Evolutionary conservation across 1,140 invertebrate genomes (phyloP).

Genomic region (Macrobrachium rosenbergii): DNA sequence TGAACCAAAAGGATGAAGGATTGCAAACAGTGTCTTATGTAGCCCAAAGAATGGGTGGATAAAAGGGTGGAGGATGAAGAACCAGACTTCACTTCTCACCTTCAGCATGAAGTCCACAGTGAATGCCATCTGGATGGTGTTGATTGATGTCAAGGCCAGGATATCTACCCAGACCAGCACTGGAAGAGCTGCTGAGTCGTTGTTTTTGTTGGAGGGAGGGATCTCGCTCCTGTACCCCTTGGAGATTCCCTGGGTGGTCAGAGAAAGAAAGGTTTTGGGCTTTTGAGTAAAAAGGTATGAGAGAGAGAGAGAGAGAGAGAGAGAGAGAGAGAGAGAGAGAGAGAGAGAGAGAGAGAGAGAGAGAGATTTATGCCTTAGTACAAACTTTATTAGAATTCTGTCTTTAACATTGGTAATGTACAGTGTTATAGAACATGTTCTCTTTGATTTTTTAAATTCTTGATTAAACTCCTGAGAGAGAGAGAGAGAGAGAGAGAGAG

Average conservation of each 20-base stretch:
- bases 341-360: no score
- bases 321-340: no score
- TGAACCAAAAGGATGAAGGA: background rate
- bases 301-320: no score
- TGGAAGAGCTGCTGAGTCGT: background rate
- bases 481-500: no score
- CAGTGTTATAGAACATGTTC: no score
- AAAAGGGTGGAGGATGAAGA: background rate
- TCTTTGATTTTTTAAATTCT: no score
- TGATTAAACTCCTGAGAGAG: no score
- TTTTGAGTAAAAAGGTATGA: no score
- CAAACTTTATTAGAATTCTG: no score
- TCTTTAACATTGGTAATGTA: no score
- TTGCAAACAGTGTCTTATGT: background rate
- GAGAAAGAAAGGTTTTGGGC: background rate
- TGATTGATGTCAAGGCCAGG: background rate
- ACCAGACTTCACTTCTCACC: background rate
- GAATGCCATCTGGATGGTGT: conserved; percentile 1
- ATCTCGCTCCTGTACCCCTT: conserved; percentile 2
- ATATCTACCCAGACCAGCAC: background rate
- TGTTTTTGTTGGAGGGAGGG: background rate
- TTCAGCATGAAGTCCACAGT: background rate
- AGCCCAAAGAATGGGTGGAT: no score
- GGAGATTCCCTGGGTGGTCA: background rate
- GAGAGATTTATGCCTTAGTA: no score